Conservation (phyloP, 2,113 vertebrate genomes). For the Acanthochromis polyacanthus region DNA sequence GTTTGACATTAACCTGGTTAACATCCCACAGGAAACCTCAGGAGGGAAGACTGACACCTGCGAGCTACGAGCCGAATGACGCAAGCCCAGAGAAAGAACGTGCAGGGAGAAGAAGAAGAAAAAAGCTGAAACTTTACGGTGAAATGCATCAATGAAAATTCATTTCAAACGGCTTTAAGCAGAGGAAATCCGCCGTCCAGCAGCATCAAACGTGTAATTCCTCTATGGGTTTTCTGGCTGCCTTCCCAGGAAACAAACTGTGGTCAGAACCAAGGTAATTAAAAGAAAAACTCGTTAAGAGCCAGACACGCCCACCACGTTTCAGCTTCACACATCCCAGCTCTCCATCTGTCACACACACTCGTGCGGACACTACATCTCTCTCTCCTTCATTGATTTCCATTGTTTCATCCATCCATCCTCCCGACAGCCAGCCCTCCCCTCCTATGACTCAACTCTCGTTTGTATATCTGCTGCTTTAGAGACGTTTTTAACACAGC, state of each 20-base stretch:
- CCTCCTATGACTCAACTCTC: constrained; percentile 57
- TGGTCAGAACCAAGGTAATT: constrained; percentile 60
- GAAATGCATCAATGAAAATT: not conserved
- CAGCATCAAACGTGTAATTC: not conserved
- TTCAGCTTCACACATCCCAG: constrained; percentile 8
- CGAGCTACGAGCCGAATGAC: not conserved
- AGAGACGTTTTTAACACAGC: constrained; percentile 38
- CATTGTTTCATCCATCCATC: constrained; percentile 71
- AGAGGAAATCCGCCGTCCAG: not conserved
- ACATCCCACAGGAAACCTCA: not conserved
- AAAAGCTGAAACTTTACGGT: not conserved
- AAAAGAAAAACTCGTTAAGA: constrained; percentile 58
- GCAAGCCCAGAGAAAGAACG: constrained; percentile 46
- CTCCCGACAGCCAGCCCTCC: constrained; percentile 66
- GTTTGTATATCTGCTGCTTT: constrained; percentile 48
- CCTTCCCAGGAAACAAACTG: constrained; percentile 49
- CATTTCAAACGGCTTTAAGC: not conserved
- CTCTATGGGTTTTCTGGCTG: constrained; percentile 37
- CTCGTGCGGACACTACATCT: constrained; percentile 37
- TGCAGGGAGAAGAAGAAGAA: not conserved
- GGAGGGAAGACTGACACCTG: not conserved
- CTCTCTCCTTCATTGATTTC: constrained; percentile 65
- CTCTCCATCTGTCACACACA: constrained; percentile 56
- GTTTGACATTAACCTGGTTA: constrained; percentile 24
- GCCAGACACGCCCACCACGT: constrained; percentile 35